Conservation (phyloP, 1,140 invertebrate species). For the Anadara kagoshimensis region DNA sequence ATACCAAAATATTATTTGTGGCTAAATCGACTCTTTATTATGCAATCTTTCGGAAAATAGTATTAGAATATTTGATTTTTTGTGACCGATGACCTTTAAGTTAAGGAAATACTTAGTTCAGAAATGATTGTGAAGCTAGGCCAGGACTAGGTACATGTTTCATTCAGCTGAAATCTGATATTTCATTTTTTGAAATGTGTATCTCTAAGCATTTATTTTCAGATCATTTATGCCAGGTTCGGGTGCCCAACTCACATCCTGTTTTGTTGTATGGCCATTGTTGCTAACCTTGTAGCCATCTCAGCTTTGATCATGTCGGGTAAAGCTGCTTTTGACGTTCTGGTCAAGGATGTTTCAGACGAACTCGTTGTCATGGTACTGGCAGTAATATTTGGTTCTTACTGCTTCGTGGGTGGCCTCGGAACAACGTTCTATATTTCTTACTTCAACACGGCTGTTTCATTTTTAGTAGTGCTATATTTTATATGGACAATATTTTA, state of each 20-base stretch:
- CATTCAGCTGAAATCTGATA: no score
- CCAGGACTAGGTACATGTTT: no score
- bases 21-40: no score
- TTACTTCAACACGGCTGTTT: slow-evolving; percentile 70
- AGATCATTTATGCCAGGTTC: slow-evolving; percentile 68
- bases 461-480: slow-evolving; percentile 51
- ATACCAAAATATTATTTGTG: no score
- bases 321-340: slow-evolving; percentile 42
- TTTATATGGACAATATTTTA: slow-evolving; percentile 39
- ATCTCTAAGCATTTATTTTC: slow-evolving; percentile 1
- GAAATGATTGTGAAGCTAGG: no score
- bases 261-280: slow-evolving; percentile 64
- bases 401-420: slow-evolving; percentile 72
- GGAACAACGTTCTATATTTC: slow-evolving; percentile 73
- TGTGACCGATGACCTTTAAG: no score
- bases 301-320: slow-evolving; percentile 51
- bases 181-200: no score
- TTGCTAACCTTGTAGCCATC: slow-evolving; percentile 67
- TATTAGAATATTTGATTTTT: no score
- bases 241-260: slow-evolving; percentile 64
- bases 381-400: slow-evolving; percentile 64
- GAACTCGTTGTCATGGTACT: slow-evolving; percentile 57
- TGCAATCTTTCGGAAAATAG: no score
- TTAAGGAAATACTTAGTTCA: no score
- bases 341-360: slow-evolving; percentile 50